These are phyloP conservation scores for Agriopis leucophaearia DNA, from an alignment of 2,888 invertebrate species.

Conservation along the genomic window DNA sequence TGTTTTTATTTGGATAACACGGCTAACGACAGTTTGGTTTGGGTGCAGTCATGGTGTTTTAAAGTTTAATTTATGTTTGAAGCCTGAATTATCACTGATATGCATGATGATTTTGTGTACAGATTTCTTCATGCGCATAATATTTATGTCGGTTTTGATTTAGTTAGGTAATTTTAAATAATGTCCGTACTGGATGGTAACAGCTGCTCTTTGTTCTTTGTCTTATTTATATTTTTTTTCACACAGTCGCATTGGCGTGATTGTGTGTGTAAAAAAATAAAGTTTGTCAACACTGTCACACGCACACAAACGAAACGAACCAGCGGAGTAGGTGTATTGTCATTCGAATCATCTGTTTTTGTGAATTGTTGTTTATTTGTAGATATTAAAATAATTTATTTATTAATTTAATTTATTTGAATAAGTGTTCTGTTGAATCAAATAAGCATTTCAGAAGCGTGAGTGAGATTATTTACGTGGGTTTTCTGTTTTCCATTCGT, in stretches of 20 bases:
- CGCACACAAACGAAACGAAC: constrained; percentile 49
- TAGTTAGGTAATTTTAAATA: too few relatives aligned
- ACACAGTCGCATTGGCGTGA: constrained; percentile 7
- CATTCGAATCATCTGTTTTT: constrained; percentile 79
- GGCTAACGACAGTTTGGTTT: too few relatives aligned
- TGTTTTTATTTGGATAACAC: too few relatives aligned
- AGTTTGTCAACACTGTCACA: constrained; percentile 42
- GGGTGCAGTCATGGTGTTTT: too few relatives aligned
- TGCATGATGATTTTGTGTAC: too few relatives aligned
- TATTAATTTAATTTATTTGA: constrained; percentile 67
- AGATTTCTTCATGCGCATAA: background rate
- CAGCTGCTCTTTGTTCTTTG: background rate
- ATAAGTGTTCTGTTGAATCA: constrained; percentile 57
- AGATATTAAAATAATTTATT: constrained; percentile 74
- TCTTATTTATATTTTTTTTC: constrained; percentile 6
- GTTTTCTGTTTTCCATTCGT: constrained; percentile 71
- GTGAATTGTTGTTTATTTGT: constrained; percentile 78
- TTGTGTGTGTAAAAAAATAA: constrained; percentile 16
- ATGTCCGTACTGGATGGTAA: background rate
- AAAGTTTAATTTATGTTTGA: too few relatives aligned
- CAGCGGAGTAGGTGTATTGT: constrained; percentile 62
- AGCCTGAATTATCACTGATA: too few relatives aligned
- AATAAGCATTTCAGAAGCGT: constrained; percentile 58
- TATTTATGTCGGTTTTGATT: too few relatives aligned
- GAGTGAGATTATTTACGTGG: constrained; percentile 68